These are phyloP conservation scores for Wiebesia pumilae DNA, from an alignment of 1,140 invertebrate genomes.

Conservation along the genomic window DNA sequence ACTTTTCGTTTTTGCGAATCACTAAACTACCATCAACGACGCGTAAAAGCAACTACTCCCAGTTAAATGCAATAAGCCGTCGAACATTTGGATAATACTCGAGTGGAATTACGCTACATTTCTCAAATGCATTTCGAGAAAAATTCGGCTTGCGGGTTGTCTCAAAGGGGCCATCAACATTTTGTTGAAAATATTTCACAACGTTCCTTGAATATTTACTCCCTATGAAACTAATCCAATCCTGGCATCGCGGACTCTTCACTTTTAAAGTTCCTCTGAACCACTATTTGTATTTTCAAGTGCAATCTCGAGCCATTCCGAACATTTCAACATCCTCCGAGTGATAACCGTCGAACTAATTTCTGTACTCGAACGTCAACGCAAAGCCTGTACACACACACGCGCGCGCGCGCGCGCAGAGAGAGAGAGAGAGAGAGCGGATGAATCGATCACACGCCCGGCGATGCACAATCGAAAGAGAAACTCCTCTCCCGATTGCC, in stretches of 20 bases:
- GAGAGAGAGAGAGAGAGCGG: too few relatives aligned
- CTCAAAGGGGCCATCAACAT: neutral
- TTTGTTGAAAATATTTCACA: neutral
- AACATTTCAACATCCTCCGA: conserved; percentile 3
- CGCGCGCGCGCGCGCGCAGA: neutral
- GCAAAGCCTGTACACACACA: neutral
- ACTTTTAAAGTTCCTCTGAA: conserved; percentile 13
- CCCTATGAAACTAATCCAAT: neutral
- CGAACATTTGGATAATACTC: neutral
- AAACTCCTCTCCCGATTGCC: conserved; percentile 2
- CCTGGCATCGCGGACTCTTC: neutral
- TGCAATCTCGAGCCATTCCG: conserved; percentile 24
- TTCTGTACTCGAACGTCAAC: conserved; percentile 24
- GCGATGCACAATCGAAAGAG: neutral
- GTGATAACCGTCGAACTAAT: conserved; percentile 40
- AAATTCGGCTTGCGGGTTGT: neutral
- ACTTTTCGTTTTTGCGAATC: too few relatives aligned
- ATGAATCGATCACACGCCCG: neutral
- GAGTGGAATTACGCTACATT: neutral
- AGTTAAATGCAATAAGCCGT: too few relatives aligned
- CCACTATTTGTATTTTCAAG: conserved; percentile 18
- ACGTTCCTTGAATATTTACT: neutral
- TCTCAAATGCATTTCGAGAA: neutral
- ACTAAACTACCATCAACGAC: too few relatives aligned
- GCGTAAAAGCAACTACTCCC: too few relatives aligned